Conservation (phyloP, 2,113 vertebrate genomes). For the Brachyhypopomus gauderio region DNA sequence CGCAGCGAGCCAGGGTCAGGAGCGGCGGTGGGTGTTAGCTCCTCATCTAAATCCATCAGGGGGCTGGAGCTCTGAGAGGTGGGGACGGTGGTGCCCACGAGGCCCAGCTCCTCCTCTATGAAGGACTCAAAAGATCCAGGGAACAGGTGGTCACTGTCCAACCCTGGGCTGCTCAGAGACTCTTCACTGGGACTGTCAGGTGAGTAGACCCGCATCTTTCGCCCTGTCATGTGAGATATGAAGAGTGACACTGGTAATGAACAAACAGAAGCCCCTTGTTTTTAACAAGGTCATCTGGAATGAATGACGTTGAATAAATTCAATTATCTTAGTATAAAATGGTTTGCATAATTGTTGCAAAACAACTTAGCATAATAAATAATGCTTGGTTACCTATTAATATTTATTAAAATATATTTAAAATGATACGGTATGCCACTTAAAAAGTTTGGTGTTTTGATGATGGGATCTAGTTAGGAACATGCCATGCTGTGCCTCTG, state of each 20-base stretch:
- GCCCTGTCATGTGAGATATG: constrained; percentile 70
- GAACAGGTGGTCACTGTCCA: constrained; percentile 76
- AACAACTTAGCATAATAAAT: too few species aligned
- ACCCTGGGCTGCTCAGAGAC: constrained; percentile 67
- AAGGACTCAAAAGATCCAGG: constrained; percentile 75
- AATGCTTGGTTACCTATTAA: too few species aligned
- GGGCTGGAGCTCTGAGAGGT: constrained; percentile 50
- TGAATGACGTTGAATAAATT: not conserved
- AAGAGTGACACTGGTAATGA: not conserved
- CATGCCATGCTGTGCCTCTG: not conserved
- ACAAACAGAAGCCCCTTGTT: not conserved
- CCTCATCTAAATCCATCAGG: constrained; percentile 39
- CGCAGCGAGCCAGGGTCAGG: not conserved
- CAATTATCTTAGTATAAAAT: too few species aligned
- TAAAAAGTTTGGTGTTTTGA: not conserved
- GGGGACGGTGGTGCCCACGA: constrained; percentile 66
- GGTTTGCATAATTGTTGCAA: too few species aligned
- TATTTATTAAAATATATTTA: too few species aligned
- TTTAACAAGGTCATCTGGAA: not conserved
- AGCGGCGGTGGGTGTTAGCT: constrained; percentile 13
- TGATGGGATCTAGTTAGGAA: not conserved
- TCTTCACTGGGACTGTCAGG: constrained; percentile 75
- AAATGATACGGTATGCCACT: too few species aligned
- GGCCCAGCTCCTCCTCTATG: constrained; percentile 73
- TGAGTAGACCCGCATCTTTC: constrained; percentile 86